Evolutionary conservation across 2,888 invertebrate species (phyloP), one percentile per base, ranked within the genome.

Genomic region (Drosophila dives): DNA sequence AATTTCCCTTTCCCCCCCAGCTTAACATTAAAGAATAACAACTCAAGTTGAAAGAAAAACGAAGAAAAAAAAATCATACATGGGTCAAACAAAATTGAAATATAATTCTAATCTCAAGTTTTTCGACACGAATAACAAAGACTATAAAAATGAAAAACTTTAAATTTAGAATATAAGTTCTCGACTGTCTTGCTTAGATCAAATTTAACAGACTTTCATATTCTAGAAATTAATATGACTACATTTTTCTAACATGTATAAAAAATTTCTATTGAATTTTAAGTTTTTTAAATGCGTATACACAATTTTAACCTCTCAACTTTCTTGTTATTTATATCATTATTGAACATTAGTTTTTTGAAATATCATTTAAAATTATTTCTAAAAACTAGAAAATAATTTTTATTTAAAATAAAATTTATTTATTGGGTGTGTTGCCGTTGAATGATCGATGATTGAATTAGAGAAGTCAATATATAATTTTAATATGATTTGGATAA

Each of bases 1-100:
- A 48, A 40, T 65, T 58, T 59, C 29, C 15, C 45, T 48, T 48
- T 58, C 55, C 33, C 40, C 40, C 26, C n/a, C 26, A 32, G 42
- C 33, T 45, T 33, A 42, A 17, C 32, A 23, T 20, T 6, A 4
- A 34, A 4, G 1, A 48, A 17, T n/a, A 45, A 40, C 11, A 34
- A 36, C 15, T 17, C 7, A 32, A 38, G 23, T 17, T 20, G n/a
- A 26, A 23, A 32, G 17, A 32, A 23, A 32, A 5, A 42, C n/a
- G 2, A n/a, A n/a, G 3, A 2, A 12, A 32, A 2, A n/a, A 29
- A 29, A 15, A 23, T 10, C 0, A 29, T 2, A 15, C n/a, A 29
- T 4, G 15, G 32, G 1, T 51, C 6, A 2, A 51, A 26, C 26
- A 2, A 45, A 20, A 20, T 45, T 3, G 6, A 12, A 23, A 45